Conservation (phyloP, 2,797 vertebrate genomes). For the Dicrostonyx torquatus region DNA sequence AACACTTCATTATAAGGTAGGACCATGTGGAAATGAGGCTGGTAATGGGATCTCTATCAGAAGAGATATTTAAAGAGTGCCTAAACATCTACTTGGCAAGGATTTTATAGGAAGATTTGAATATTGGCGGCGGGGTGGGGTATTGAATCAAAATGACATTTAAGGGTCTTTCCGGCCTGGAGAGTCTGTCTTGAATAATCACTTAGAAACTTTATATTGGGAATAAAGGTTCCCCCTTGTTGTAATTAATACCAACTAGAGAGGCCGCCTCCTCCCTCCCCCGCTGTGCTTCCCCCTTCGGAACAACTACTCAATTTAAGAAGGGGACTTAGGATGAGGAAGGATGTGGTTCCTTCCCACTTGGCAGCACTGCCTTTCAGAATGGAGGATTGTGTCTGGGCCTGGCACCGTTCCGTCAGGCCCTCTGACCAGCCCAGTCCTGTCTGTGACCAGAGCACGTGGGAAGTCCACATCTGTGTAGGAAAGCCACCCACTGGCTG, state of each 20-base stretch:
- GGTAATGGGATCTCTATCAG: not conserved
- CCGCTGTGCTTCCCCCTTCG: slow-evolving; percentile 41
- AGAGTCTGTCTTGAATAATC: slow-evolving; percentile 76
- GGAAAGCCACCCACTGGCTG: slow-evolving; percentile 55
- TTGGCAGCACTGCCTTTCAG: slow-evolving; percentile 77
- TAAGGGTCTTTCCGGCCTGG: slow-evolving; percentile 72
- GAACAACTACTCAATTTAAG: slow-evolving; percentile 81
- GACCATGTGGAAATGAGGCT: slow-evolving; percentile 25
- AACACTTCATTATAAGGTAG: not conserved
- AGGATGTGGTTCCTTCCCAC: slow-evolving; percentile 77
- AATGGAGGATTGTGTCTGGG: slow-evolving; percentile 79
- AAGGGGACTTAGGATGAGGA: slow-evolving; percentile 72
- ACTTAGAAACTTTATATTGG: slow-evolving; percentile 76
- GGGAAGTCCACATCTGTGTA: slow-evolving; percentile 69
- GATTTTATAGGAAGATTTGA: slow-evolving; percentile 64
- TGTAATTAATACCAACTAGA: slow-evolving; percentile 72
- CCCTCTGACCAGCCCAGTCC: slow-evolving; percentile 62
- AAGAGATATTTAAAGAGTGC: slow-evolving; percentile 52
- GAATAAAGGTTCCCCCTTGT: slow-evolving; percentile 82
- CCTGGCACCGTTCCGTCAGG: slow-evolving; percentile 75
- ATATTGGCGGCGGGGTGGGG: not conserved
- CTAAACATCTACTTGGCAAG: slow-evolving; percentile 54
- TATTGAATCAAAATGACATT: slow-evolving; percentile 74
- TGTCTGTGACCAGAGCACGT: slow-evolving; percentile 73
- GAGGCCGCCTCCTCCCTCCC: slow-evolving; percentile 58